A percentile compares a stretch with the other conserved stretches of the same genome.
phyloP scores from a whole-genome alignment of 2,888 invertebrate genomes.

The Nymphalis urticae region DNA sequence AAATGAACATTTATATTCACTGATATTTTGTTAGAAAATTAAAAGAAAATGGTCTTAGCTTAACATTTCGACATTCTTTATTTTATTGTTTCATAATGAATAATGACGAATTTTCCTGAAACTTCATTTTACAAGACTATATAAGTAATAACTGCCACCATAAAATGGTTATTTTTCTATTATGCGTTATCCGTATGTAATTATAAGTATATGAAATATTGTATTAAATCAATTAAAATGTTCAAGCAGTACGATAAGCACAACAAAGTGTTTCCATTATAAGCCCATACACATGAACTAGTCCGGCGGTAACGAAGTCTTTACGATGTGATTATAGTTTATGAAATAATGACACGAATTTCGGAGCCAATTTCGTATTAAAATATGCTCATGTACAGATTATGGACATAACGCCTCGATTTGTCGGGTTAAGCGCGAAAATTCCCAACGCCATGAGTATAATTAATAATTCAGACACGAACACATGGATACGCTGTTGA shows the following conservation, averaged over 20 bases:
- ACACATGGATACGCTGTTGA: conserved; percentile 18
- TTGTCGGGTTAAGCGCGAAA: conserved; percentile 38
- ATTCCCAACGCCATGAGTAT: conserved; percentile 41
- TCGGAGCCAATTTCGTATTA: not conserved
- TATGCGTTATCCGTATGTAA: too few relatives aligned
- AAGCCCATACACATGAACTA: not conserved
- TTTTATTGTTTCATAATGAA: too few relatives aligned
- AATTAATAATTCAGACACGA: conserved; percentile 40
- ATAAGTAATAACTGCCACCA: too few relatives aligned
- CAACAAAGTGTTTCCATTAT: not conserved
- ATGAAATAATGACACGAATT: not conserved
- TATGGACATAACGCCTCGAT: conserved; percentile 25
- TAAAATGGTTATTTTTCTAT: too few relatives aligned
- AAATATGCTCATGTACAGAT: not conserved
- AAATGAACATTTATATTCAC: too few relatives aligned
- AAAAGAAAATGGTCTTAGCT: too few relatives aligned
- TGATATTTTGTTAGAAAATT: too few relatives aligned
- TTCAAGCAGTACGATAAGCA: not conserved
- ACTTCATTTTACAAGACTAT: too few relatives aligned
- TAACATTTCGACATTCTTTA: too few relatives aligned
- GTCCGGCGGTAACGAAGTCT: not conserved
- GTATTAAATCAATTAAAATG: too few relatives aligned
- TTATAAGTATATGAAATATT: too few relatives aligned
- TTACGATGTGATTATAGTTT: not conserved
- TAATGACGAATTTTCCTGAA: too few relatives aligned